Evolutionary conservation across 1,140 invertebrate genomes (phyloP).

Genomic region (Coenobita brevimanus): DNA sequence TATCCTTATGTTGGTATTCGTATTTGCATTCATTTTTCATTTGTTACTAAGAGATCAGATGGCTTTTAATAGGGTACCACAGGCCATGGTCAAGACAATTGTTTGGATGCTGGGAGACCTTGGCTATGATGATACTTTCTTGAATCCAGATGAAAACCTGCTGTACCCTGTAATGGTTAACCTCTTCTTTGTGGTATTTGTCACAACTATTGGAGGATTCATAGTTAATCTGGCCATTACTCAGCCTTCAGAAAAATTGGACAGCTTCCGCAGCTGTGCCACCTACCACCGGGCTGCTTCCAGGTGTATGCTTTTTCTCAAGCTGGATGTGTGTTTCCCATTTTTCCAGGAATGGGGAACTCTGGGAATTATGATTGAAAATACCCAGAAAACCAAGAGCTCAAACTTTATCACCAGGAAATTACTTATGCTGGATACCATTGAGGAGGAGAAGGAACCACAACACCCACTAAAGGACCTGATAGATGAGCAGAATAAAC

Average conservation of each 20-base stretch:
- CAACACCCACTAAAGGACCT: background rate
- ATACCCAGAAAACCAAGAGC: conserved; percentile 2
- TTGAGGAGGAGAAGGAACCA: conserved; percentile 14
- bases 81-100: conserved; percentile 59
- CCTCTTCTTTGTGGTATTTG: conserved; percentile 61
- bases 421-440: conserved; percentile 31
- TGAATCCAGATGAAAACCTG: conserved; percentile 32
- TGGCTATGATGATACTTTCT: conserved; percentile 65
- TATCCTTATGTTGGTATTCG: conserved; percentile 52
- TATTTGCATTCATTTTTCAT: conserved; percentile 63
- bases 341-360: too few species aligned
- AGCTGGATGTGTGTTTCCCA: conserved; percentile 49
- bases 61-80: conserved; percentile 44
- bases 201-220: conserved; percentile 61
- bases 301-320: conserved; percentile 22
- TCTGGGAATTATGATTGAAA: too few species aligned
- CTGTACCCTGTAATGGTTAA: conserved; percentile 54
- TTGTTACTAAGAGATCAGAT: conserved; percentile 41
- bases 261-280: conserved; percentile 49
- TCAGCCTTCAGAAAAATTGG: conserved; percentile 55
- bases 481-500: conserved; percentile 1
- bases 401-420: conserved; percentile 13
- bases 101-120: conserved; percentile 66
- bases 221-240: conserved; percentile 56
- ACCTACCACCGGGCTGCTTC: conserved; percentile 42